Percentiles rank a stretch among this genome's conserved stretches.
These are phyloP conservation scores for Noctua janthina DNA, from an alignment of 2,888 invertebrate genomes.

Conservation along the genomic window DNA sequence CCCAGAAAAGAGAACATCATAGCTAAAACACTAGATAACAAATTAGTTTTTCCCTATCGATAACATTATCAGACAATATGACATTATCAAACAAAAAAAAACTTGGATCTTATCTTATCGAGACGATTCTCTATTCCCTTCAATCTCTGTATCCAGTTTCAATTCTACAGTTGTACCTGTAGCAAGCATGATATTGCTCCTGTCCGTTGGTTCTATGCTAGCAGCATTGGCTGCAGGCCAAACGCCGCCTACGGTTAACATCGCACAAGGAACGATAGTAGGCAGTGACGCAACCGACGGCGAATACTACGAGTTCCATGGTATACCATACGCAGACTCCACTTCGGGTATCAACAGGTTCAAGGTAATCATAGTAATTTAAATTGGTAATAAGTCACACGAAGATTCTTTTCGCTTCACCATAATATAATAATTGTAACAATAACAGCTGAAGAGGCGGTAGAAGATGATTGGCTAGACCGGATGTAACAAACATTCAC, in stretches of 20 bases:
- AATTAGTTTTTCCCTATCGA: conserved; percentile 4
- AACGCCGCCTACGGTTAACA: background rate
- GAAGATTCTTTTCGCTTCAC: background rate
- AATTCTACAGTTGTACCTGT: conserved; percentile 48
- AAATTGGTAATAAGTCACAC: background rate
- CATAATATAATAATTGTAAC: background rate
- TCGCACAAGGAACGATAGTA: background rate
- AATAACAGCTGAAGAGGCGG: conserved; percentile 73
- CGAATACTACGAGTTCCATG: conserved; percentile 74
- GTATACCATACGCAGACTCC: conserved; percentile 86
- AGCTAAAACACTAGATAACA: background rate
- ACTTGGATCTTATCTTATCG: conserved; percentile 58
- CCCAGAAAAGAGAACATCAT: background rate
- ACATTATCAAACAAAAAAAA: conserved; percentile 51
- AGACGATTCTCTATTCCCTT: conserved; percentile 39
- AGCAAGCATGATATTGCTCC: conserved; percentile 1
- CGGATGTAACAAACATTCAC: conserved; percentile 80
- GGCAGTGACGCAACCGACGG: background rate
- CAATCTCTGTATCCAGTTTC: conserved; percentile 62
- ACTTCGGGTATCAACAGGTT: conserved; percentile 84
- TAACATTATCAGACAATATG: conserved; percentile 44
- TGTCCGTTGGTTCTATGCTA: background rate
- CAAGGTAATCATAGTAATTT: conserved; percentile 75
- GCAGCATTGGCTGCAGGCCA: background rate
- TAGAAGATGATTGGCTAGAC: conserved; percentile 78